Conservation (phyloP, 2,888 invertebrate genomes). For the Malacosoma neustria region DNA sequence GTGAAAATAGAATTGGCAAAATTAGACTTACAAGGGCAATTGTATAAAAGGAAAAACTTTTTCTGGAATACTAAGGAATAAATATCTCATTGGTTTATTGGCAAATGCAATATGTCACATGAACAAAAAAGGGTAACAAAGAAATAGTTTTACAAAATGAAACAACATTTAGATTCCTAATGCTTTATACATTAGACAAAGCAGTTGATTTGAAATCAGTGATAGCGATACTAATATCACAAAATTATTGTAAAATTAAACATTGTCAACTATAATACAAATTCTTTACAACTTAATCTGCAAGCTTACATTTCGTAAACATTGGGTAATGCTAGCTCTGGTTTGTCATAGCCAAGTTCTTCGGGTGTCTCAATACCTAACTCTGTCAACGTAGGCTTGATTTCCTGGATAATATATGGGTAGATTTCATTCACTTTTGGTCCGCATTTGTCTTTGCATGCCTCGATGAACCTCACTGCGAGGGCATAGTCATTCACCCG, state of each 20-base stretch:
- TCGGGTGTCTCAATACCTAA: slow-evolving; percentile 95
- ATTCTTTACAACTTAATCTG: slow-evolving; percentile 54
- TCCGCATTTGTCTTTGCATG: slow-evolving; percentile 92
- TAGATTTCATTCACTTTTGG: slow-evolving; percentile 83
- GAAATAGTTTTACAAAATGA: slow-evolving; percentile 24
- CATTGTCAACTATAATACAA: slow-evolving; percentile 60
- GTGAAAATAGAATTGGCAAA: too few species aligned
- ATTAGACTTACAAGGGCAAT: too few species aligned
- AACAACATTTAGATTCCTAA: slow-evolving; percentile 36
- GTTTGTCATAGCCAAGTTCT: slow-evolving; percentile 97
- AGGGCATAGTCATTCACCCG: slow-evolving; percentile 95
- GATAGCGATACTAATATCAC: slow-evolving; percentile 37
- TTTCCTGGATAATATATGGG: slow-evolving; percentile 91
- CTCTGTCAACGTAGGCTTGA: slow-evolving; percentile 93
- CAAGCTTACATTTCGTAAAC: slow-evolving; percentile 79
- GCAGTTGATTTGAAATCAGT: slow-evolving; percentile 29
- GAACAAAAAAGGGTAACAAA: slow-evolving; percentile 5
- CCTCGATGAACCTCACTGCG: slow-evolving; percentile 94
- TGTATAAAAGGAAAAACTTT: too few species aligned
- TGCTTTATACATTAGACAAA: slow-evolving; percentile 49
- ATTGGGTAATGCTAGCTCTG: slow-evolving; percentile 89
- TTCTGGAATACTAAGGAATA: too few species aligned
- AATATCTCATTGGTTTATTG: neutral
- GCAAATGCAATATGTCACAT: neutral
- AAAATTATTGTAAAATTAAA: slow-evolving; percentile 46